Percentiles rank a stretch among this genome's conserved stretches.
Conservation (phyloP, 1,140 invertebrate genomes). For the Drosophila grimshawi region DNA sequence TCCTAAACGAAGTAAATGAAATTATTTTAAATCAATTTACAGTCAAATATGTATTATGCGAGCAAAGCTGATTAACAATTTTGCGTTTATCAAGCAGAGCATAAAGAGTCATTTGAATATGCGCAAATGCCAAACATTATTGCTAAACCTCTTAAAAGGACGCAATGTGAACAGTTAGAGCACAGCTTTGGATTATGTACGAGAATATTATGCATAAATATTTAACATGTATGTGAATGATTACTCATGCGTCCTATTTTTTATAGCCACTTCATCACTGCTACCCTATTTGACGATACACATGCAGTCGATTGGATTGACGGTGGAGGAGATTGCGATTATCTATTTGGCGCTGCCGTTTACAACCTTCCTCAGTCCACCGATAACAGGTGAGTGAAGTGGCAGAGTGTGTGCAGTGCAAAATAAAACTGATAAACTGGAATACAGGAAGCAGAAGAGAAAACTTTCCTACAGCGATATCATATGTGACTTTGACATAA, state of each 20-base stretch:
- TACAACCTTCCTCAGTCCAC: constrained; percentile 91
- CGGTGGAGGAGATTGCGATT: constrained; percentile 92
- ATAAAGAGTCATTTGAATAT: background rate
- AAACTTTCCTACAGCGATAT: background rate
- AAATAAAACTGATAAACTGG: background rate
- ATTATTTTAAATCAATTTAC: too few species aligned
- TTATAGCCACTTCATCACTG: constrained; percentile 90
- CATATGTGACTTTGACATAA: background rate
- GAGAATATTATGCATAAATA: background rate
- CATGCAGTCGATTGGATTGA: constrained; percentile 94
- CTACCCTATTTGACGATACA: constrained; percentile 93
- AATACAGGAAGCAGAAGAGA: background rate
- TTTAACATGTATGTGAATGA: background rate
- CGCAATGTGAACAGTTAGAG: background rate
- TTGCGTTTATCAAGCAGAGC: too few species aligned
- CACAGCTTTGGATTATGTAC: background rate
- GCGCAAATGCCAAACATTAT: background rate
- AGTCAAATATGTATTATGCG: background rate
- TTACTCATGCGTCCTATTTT: constrained; percentile 41
- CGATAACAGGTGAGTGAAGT: constrained; percentile 88
- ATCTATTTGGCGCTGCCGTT: constrained; percentile 93
- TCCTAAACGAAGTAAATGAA: too few species aligned
- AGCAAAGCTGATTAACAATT: too few species aligned
- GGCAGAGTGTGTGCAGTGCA: too few species aligned
- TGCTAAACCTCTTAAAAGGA: background rate